Evolutionary conservation across 1,140 invertebrate species (phyloP).

Genomic region (Camponotus pennsylvanicus): DNA sequence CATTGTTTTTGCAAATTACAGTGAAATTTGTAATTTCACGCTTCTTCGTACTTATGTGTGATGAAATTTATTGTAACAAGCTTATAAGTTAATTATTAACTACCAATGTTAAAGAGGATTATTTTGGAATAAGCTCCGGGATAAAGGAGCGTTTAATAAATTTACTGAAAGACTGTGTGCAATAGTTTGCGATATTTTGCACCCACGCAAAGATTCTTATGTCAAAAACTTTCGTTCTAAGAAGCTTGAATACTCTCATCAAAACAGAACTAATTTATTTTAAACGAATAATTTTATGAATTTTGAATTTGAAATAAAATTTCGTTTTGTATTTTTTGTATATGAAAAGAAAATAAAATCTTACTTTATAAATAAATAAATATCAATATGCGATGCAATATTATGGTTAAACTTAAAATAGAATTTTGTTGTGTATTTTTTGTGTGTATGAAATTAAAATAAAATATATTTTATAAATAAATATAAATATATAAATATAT

Average conservation of each 20-base stretch:
- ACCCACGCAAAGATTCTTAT: background rate
- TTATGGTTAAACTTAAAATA: too few relatives aligned
- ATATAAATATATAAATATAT: too few relatives aligned
- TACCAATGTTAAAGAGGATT: slow-evolving; percentile 42
- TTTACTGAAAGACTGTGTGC: background rate
- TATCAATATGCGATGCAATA: too few relatives aligned
- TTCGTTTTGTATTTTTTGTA: too few relatives aligned
- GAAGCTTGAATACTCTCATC: background rate
- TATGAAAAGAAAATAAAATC: too few relatives aligned
- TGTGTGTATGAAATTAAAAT: too few relatives aligned
- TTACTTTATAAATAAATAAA: too few relatives aligned
- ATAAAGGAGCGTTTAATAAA: slow-evolving; percentile 28
- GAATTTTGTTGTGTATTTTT: too few relatives aligned
- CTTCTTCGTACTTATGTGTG: slow-evolving; percentile 1
- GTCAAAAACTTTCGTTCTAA: background rate
- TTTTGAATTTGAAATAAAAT: too few relatives aligned
- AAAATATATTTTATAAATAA: too few relatives aligned
- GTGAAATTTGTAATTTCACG: slow-evolving; percentile 2
- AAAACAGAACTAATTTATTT: background rate
- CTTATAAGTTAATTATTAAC: slow-evolving; percentile 40
- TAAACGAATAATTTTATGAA: background rate
- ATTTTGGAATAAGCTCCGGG: slow-evolving; percentile 28
- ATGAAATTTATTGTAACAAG: slow-evolving; percentile 28
- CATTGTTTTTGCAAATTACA: background rate
- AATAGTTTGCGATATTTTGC: slow-evolving; percentile 16